These are phyloP conservation scores for Chlorodrepanis virens DNA, from an alignment of 2,113 vertebrate genomes.

Conservation along the genomic window DNA sequence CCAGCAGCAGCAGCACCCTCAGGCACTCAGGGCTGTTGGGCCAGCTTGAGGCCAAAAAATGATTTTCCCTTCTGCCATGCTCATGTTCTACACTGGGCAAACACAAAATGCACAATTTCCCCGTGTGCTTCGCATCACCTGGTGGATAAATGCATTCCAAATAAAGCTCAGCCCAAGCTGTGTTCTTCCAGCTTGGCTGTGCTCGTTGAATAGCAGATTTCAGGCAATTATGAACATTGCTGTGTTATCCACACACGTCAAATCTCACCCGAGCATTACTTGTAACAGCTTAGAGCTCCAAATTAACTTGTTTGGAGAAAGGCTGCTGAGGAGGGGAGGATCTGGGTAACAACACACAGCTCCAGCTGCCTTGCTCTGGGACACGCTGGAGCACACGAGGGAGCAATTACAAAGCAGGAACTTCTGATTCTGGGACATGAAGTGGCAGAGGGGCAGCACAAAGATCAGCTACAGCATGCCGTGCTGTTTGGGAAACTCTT, in stretches of 20 bases:
- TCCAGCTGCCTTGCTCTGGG: neutral
- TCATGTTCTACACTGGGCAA: rapidly evolving
- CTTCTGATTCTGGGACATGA: neutral
- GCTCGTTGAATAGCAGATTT: neutral
- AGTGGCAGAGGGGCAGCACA: neutral
- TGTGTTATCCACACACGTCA: neutral
- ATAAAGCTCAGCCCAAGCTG: neutral
- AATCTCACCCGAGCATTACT: neutral
- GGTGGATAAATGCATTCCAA: neutral
- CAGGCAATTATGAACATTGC: neutral
- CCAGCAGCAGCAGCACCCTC: neutral
- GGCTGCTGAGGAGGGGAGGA: neutral
- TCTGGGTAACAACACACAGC: neutral
- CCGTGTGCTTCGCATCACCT: neutral
- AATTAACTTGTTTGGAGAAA: neutral
- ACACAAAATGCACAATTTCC: neutral
- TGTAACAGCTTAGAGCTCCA: neutral
- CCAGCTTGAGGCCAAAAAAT: neutral
- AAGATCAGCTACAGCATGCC: rapidly evolving
- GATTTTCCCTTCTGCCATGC: neutral
- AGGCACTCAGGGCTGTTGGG: rapidly evolving
- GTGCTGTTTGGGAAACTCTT: neutral
- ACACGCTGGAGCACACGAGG: neutral
- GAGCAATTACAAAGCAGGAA: neutral
- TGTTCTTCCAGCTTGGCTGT: neutral